These are phyloP conservation scores for Pipistrellus kuhlii DNA, from an alignment of 2,797 vertebrate genomes.

Conservation along the genomic window DNA sequence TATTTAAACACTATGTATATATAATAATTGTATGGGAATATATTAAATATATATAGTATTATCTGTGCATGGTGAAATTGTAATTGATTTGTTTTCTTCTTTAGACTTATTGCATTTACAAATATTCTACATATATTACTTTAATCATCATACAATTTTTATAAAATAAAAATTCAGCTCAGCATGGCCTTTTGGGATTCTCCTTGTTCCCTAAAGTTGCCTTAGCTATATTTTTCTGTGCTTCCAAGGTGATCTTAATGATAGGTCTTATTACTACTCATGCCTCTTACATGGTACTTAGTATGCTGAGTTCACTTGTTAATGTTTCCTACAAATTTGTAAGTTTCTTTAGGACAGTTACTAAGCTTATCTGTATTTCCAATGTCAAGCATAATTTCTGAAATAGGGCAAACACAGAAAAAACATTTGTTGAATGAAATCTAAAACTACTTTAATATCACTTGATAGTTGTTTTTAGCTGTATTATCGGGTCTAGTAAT, in stretches of 20 bases:
- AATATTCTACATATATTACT: neutral
- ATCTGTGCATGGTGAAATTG: neutral
- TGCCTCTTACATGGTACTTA: neutral
- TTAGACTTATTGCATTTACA: neutral
- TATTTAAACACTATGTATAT: neutral
- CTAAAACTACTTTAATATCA: neutral
- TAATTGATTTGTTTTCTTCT: neutral
- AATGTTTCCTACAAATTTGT: neutral
- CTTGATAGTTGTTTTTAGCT: neutral
- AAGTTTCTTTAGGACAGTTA: neutral
- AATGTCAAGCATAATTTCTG: neutral
- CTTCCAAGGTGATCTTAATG: neutral
- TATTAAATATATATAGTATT: neutral
- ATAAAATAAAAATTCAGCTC: neutral
- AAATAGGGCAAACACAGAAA: neutral
- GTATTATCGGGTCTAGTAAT: too few relatives aligned
- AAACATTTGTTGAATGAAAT: neutral
- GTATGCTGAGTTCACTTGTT: neutral
- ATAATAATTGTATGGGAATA: neutral
- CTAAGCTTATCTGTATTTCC: neutral
- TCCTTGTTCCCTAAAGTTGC: neutral
- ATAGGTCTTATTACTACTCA: neutral
- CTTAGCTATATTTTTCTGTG: neutral
- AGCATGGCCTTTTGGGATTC: neutral
- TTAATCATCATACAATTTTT: neutral